phyloP scores from a whole-genome alignment of 2,113 vertebrate genomes.

The Austrofundulus limnaeus region DNA sequence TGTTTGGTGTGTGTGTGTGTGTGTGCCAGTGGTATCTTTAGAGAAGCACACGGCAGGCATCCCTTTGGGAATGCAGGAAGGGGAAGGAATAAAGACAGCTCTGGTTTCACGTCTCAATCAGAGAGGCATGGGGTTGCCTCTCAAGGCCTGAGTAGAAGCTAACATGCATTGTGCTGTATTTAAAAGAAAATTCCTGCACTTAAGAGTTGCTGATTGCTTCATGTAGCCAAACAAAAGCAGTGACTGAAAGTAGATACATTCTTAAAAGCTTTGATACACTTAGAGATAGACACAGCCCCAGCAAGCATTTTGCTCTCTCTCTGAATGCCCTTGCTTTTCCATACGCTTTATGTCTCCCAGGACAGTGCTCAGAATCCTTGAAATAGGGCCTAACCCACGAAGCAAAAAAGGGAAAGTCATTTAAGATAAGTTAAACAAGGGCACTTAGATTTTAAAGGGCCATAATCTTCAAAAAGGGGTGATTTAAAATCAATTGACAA shows the following conservation, averaged over 20 bases:
- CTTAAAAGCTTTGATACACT: conserved; percentile 52
- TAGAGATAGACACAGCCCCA: conserved; percentile 51
- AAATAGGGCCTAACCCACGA: conserved; percentile 73
- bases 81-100: conserved; percentile 48
- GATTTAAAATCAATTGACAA: conserved; percentile 77
- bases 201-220: conserved; percentile 69
- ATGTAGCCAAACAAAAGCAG: conserved; percentile 44
- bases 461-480: conserved; percentile 73
- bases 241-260: conserved; percentile 65
- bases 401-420: conserved; percentile 74
- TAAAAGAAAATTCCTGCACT: conserved; percentile 73
- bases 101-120: conserved; percentile 73
- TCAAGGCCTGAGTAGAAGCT: conserved; percentile 69
- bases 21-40: conserved; percentile 68
- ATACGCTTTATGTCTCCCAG: conserved; percentile 77
- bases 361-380: conserved; percentile 76
- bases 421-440: conserved; percentile 80
- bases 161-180: conserved; percentile 75
- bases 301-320: conserved; percentile 33
- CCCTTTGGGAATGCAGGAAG: conserved; percentile 59
- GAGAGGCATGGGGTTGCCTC: conserved; percentile 64
- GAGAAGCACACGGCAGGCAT: conserved; percentile 48
- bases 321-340: conserved; percentile 68
- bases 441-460: conserved; percentile 77
- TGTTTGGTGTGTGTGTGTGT: conserved; percentile 52